A percentile compares a stretch with the other conserved stretches of the same genome.
Conservation (phyloP, 2,113 vertebrate species). For the Carlito syrichta region DNA sequence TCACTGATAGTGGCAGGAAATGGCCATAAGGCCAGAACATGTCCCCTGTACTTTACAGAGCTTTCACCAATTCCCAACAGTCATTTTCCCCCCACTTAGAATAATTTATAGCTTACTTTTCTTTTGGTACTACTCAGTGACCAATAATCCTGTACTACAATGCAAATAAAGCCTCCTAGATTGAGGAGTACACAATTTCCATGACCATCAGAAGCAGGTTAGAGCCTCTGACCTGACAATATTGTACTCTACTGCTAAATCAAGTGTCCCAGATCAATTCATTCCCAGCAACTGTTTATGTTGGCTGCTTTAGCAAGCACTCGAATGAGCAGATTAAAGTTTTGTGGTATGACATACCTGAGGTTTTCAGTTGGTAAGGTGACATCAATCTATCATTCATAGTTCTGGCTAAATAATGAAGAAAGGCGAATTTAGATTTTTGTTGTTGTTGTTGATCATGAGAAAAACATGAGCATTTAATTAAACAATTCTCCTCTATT, state of each 20-base stretch:
- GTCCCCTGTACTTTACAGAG: no score
- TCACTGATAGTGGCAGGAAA: neutral
- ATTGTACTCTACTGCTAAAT: neutral
- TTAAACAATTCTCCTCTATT: neutral
- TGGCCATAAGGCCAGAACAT: neutral
- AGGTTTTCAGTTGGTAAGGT: neutral
- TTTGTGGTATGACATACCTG: neutral
- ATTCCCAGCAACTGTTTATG: no score
- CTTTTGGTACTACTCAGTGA: neutral
- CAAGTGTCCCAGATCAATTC: no score
- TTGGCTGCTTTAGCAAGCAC: no score
- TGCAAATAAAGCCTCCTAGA: neutral
- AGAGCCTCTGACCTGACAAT: neutral
- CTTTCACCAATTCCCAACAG: no score
- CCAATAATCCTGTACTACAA: neutral
- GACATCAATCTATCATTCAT: neutral
- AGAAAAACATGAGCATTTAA: neutral
- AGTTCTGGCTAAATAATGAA: neutral
- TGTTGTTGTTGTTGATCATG: neutral
- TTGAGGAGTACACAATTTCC: neutral
- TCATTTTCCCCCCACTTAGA: no score
- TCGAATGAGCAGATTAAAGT: no score
- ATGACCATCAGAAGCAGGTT: neutral
- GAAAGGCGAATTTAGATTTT: neutral
- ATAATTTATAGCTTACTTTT: neutral